Conservation (phyloP, 2,113 vertebrate genomes). For the Dromaius novaehollandiae region DNA sequence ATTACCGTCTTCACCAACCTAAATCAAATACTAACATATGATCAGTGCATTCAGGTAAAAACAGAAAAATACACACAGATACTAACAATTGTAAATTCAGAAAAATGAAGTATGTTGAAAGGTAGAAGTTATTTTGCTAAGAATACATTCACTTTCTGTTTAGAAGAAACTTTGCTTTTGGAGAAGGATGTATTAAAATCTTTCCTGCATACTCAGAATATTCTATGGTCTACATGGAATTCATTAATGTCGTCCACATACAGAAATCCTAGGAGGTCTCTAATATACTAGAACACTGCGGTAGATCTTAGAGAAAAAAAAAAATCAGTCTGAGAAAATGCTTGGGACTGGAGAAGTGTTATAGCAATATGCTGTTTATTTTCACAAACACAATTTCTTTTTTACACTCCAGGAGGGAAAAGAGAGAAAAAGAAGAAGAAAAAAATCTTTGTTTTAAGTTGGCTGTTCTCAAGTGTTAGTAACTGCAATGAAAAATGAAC, state of each 20-base stretch:
- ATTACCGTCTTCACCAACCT: neutral
- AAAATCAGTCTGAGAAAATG: conserved; percentile 24
- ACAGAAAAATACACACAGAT: neutral
- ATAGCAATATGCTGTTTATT: conserved; percentile 51
- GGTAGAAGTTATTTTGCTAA: neutral
- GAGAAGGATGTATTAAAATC: neutral
- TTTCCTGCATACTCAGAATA: neutral
- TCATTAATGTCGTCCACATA: neutral
- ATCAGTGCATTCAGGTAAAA: neutral
- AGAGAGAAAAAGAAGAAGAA: neutral
- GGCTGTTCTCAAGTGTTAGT: conserved; percentile 43
- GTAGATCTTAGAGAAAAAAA: neutral
- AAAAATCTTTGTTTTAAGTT: conserved; percentile 56
- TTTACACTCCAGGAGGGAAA: conserved; percentile 49
- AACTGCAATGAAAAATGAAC: conserved; percentile 55
- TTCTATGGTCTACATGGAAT: neutral
- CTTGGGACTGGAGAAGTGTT: conserved; percentile 24
- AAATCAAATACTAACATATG: conserved; percentile 8
- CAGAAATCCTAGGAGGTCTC: neutral
- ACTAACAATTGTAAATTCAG: neutral
- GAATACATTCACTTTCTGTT: neutral
- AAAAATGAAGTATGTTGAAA: neutral
- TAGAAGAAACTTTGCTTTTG: conserved; percentile 9
- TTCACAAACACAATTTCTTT: conserved; percentile 62
- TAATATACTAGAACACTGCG: neutral